Evolutionary conservation across 35 echinoderm and acorn worm species (phyloP), one percentile per base, ranked within the genome.

Genomic region (Heliocidaris erythrogramma): DNA sequence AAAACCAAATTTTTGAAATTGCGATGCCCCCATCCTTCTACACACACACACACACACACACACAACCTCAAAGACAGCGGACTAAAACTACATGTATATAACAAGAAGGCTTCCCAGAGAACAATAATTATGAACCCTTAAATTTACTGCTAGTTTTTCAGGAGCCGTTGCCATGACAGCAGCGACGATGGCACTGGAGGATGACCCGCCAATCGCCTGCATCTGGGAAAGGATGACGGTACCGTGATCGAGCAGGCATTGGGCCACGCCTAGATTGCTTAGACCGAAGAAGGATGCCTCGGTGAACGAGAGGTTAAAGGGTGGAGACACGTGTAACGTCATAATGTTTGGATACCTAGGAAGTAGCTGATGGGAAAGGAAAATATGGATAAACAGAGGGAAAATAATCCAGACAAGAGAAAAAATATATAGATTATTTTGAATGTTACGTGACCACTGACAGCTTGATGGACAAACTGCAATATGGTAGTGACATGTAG

Each of bases 271-370:
- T 27, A 98, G 93, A 35, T 95, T 98, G 35, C 92, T 48, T 5
- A 98, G 92, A 13, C 97, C 97, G 32, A 98, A 95, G 95, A 98
- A 98, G 5, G 97, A 98, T 60, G 92, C 96, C 7, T 94, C 97
- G 30, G 78, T 94, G 31, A 98, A 92, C 12, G 93, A 47, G 69
- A 96, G 85, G 87, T 98, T 95, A 48, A 97, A 98, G 32, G 97
- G 97, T 48, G 95, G 95, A 32, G 49, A 92, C 2, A 98, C 71
- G 52, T 97, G 49, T 29, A 59, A 48, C 21, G 65, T 84, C 96
- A 97, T 97, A 56, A 56, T 92, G 90, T 9, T 13, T 48, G 9
- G 13, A 27, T 88, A 88, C 86, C 30, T 35, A 4, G 4, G 0
- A 16, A 13, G 47, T 13, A 88, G 31, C 0, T 86, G 85, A 11